These are phyloP conservation scores for Eurystomus gularis DNA, from an alignment of 2,113 vertebrate species.

Conservation along the genomic window DNA sequence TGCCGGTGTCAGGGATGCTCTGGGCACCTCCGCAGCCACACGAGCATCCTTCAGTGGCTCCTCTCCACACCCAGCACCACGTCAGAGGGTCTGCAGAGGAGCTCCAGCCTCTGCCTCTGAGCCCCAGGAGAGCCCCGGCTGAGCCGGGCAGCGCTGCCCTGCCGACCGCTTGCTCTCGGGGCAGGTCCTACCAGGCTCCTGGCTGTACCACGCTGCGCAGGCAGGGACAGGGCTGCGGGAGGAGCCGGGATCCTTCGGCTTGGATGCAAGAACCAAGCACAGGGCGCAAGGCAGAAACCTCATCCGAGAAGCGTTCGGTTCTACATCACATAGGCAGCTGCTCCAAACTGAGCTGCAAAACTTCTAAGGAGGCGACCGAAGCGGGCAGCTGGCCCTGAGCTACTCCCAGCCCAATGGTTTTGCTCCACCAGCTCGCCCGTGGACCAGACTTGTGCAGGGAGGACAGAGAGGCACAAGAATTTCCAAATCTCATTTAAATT, in stretches of 20 bases:
- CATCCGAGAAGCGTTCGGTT: neutral
- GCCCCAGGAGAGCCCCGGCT: rapidly evolving
- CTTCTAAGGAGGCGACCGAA: neutral
- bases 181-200: neutral
- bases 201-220: rapidly evolving
- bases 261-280: neutral
- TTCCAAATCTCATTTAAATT: neutral
- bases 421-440: neutral
- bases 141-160: neutral
- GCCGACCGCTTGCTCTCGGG: neutral
- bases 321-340: neutral
- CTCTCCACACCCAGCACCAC: neutral
- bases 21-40: neutral
- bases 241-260: neutral
- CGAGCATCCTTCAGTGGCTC: neutral
- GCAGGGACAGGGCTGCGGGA: neutral
- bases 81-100: rapidly evolving
- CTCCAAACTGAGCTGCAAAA: neutral
- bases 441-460: rapidly evolving
- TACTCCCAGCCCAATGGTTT: neutral
- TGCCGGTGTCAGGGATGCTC: neutral
- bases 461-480: neutral
- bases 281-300: neutral
- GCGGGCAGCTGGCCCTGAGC: neutral
- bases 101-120: rapidly evolving